phyloP scores from a whole-genome alignment of 2,797 vertebrate genomes.

The Tiaroga cobitis region DNA sequence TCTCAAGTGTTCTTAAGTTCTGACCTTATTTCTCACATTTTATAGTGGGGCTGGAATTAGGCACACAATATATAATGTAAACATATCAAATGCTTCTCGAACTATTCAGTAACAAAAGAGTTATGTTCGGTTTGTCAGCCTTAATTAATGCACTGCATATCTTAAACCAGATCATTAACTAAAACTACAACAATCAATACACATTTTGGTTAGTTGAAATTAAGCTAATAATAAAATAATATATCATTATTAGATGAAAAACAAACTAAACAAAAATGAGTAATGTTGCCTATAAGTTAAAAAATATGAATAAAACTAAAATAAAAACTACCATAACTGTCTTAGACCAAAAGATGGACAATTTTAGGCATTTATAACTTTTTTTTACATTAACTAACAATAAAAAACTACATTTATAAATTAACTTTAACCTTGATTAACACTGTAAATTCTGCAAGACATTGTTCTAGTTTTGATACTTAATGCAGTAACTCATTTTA shows the following conservation, averaged over 20 bases:
- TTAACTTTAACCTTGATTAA: neutral
- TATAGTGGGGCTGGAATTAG: neutral
- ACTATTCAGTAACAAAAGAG: neutral
- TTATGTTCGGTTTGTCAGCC: neutral
- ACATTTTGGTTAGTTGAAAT: neutral
- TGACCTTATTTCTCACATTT: neutral
- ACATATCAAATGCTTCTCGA: neutral
- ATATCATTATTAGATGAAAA: too few species aligned
- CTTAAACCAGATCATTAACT: neutral
- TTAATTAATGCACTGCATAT: neutral
- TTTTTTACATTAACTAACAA: neutral
- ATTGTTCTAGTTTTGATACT: neutral
- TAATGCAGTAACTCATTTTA: neutral
- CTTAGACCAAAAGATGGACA: neutral
- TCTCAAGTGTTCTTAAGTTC: too few species aligned
- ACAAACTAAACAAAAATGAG: neutral
- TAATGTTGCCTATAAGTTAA: neutral
- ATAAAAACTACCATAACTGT: too few species aligned
- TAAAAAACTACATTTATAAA: neutral
- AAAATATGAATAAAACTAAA: too few species aligned
- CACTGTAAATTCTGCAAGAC: neutral
- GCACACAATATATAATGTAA: neutral
- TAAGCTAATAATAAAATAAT: too few species aligned
- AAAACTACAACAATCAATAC: neutral
- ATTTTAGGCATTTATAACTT: neutral